These are phyloP conservation scores for Agrotis exclamationis DNA, from an alignment of 2,888 invertebrate genomes.

Conservation along the genomic window DNA sequence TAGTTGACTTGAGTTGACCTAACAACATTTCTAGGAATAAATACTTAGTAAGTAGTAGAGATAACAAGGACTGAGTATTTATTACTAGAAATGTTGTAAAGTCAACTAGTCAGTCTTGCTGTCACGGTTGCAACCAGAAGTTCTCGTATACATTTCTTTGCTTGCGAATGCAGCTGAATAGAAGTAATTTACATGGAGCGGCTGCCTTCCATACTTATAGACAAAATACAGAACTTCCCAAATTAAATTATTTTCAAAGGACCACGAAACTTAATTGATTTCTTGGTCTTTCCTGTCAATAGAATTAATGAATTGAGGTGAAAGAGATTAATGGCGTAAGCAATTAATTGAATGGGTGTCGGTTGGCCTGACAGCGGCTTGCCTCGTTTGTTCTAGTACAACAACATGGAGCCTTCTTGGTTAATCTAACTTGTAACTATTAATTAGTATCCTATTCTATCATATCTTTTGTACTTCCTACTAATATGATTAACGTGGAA, in stretches of 20 bases:
- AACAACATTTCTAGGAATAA: too few relatives aligned
- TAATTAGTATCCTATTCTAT: too few relatives aligned
- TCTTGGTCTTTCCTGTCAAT: slow-evolving; percentile 39
- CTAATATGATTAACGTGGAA: too few relatives aligned
- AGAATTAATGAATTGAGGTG: slow-evolving; percentile 41
- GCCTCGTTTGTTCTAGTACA: slow-evolving; percentile 4
- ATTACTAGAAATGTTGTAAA: too few relatives aligned
- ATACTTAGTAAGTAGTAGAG: too few relatives aligned
- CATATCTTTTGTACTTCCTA: too few relatives aligned
- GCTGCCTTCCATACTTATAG: too few relatives aligned
- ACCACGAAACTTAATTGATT: slow-evolving; percentile 23
- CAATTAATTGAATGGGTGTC: slow-evolving; percentile 53
- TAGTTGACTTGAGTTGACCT: too few relatives aligned
- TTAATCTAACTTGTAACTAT: background rate
- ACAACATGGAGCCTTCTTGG: slow-evolving; percentile 8
- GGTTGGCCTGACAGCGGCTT: slow-evolving; percentile 18
- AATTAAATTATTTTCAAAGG: background rate
- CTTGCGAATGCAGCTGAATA: background rate
- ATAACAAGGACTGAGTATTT: too few relatives aligned
- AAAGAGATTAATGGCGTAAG: slow-evolving; percentile 44
- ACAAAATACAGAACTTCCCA: background rate
- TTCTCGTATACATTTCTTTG: too few relatives aligned
- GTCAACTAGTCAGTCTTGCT: too few relatives aligned
- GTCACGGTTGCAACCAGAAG: too few relatives aligned
- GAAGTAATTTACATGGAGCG: background rate